phyloP scores from a whole-genome alignment of 2,113 vertebrate species.

The Tretioscincus oriximinensis region DNA sequence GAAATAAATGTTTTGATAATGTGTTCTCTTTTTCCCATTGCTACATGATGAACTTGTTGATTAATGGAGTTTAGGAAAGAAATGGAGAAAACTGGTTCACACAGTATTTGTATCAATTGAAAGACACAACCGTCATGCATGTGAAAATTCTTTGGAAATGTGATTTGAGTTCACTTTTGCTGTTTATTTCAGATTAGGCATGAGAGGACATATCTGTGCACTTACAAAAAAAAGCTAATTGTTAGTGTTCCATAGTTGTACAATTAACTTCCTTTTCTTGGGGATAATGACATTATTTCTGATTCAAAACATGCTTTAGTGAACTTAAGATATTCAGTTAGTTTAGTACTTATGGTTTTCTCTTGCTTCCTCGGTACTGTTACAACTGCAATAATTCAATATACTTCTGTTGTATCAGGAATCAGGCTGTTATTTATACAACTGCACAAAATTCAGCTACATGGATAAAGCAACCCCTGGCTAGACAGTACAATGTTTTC shows the following conservation, averaged over 20 bases:
- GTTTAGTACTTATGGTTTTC: conserved; percentile 73
- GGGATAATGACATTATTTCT: conserved; percentile 70
- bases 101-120: conserved; percentile 75
- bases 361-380: conserved; percentile 78
- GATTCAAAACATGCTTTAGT: conserved; percentile 70
- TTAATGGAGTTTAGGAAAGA: conserved; percentile 38
- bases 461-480: conserved; percentile 44
- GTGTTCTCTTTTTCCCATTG: conserved; percentile 66
- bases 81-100: conserved; percentile 60
- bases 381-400: conserved; percentile 84
- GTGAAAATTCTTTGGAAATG: conserved; percentile 81
- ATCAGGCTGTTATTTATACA: conserved; percentile 68
- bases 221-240: conserved; percentile 76
- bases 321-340: conserved; percentile 69
- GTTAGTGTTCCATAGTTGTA: conserved; percentile 77
- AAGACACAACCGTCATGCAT: conserved; percentile 80
- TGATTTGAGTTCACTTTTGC: conserved; percentile 78
- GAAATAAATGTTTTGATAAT: conserved; percentile 79
- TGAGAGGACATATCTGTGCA: conserved; percentile 78
- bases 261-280: conserved; percentile 73
- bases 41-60: conserved; percentile 72
- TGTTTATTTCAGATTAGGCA: conserved; percentile 78
- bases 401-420: conserved; percentile 78
- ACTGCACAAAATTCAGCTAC: conserved; percentile 64
- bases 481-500: conserved; percentile 40